Evolutionary conservation across 2,797 vertebrate genomes (phyloP).

Genomic region (Synanceia verrucosa): DNA sequence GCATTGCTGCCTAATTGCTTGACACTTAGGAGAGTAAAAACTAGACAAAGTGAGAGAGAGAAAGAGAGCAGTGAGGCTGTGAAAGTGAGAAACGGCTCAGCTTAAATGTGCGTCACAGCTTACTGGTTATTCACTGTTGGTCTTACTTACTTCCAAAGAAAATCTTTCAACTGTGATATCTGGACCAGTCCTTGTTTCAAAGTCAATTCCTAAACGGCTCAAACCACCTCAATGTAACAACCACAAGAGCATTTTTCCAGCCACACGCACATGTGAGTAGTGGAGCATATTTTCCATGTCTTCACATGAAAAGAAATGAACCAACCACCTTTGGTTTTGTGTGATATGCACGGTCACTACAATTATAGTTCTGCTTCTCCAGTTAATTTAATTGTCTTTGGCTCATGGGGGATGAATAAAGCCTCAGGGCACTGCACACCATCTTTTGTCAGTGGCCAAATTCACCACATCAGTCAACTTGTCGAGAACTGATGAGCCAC

Average conservation of each 20-base stretch:
- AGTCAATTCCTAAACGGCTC: not conserved
- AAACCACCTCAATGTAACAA: not conserved
- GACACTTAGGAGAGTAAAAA: slow-evolving; percentile 14
- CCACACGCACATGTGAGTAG: not conserved
- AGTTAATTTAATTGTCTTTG: slow-evolving; percentile 62
- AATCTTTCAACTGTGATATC: not conserved
- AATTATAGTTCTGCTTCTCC: slow-evolving; percentile 51
- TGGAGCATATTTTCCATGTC: not conserved
- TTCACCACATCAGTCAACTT: not conserved
- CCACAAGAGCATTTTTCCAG: not conserved
- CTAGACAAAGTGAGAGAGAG: slow-evolving; percentile 8
- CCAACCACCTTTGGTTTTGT: not conserved
- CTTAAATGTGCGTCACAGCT: not conserved
- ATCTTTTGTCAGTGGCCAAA: slow-evolving; percentile 21
- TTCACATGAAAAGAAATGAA: not conserved
- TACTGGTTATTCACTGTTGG: not conserved
- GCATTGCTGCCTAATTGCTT: slow-evolving; percentile 30
- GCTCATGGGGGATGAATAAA: slow-evolving; percentile 43
- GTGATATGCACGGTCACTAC: slow-evolving; percentile 3
- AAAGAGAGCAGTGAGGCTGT: not conserved
- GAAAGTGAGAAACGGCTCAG: not conserved
- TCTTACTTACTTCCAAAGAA: not conserved
- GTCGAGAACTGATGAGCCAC: not conserved
- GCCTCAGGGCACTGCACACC: slow-evolving; percentile 19
- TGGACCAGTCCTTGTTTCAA: not conserved